These are phyloP conservation scores for Aphelinus atriplicis DNA, from an alignment of 1,140 invertebrate genomes.

Conservation along the genomic window DNA sequence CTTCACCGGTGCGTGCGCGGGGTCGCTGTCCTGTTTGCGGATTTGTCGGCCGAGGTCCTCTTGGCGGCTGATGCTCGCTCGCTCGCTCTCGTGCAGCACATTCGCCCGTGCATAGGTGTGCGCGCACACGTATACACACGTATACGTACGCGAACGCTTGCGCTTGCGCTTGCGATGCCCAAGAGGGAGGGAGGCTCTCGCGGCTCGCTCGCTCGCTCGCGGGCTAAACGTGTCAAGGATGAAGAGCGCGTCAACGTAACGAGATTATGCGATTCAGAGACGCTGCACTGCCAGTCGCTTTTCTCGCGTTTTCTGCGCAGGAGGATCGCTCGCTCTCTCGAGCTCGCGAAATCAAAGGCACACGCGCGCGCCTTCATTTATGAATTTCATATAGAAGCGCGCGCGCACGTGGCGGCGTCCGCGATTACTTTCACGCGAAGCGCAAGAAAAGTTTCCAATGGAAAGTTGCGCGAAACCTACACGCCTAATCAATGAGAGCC, in stretches of 20 bases:
- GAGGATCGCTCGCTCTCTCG: constrained; percentile 15
- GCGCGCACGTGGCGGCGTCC: neutral
- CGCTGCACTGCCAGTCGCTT: constrained; percentile 30
- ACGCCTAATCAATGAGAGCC: constrained; percentile 30
- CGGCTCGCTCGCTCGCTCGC: neutral
- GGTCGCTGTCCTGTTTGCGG: constrained; percentile 49
- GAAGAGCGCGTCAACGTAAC: constrained; percentile 53
- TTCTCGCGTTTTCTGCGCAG: constrained; percentile 29
- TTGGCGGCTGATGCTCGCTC: constrained; percentile 21
- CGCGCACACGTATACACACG: too few relatives aligned
- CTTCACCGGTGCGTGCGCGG: neutral
- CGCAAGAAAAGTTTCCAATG: constrained; percentile 49
- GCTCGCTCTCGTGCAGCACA: constrained; percentile 1
- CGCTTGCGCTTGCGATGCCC: too few relatives aligned
- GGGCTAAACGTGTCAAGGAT: constrained; percentile 60
- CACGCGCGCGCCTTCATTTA: too few relatives aligned
- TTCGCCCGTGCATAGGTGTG: too few relatives aligned
- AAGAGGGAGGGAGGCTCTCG: neutral
- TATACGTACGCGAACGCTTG: neutral
- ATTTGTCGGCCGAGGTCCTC: constrained; percentile 41
- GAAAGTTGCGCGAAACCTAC: constrained; percentile 47
- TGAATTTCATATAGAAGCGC: constrained; percentile 18
- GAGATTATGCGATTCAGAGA: constrained; percentile 58
- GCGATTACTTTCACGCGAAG: constrained; percentile 48
- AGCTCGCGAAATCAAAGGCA: constrained; percentile 2